Evolutionary conservation across 2,113 vertebrate genomes (phyloP).

Genomic region (Catharus minimus): DNA sequence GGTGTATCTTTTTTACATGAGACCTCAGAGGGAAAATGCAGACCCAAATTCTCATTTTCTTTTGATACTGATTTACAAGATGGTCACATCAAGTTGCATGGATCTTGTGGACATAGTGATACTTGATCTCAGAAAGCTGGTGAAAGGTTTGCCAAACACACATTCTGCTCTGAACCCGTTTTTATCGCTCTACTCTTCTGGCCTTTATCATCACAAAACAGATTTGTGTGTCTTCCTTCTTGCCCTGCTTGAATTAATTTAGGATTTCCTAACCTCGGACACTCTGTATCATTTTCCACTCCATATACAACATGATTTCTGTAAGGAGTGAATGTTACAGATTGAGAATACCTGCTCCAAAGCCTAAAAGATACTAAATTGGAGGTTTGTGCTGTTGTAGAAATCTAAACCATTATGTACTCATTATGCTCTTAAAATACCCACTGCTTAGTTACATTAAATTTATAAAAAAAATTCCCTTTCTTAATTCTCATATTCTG

Average conservation of each 20-base stretch:
- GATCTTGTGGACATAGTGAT: background rate
- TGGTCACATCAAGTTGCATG: constrained; percentile 67
- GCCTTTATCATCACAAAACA: background rate
- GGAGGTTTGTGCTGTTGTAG: background rate
- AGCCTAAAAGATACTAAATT: background rate
- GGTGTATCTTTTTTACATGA: background rate
- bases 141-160: background rate
- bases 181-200: background rate
- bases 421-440: background rate
- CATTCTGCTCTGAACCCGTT: background rate
- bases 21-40: constrained; percentile 70
- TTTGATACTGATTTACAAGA: background rate
- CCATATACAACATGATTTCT: background rate
- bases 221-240: background rate
- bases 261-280: background rate
- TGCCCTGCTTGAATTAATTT: background rate
- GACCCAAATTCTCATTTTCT: constrained; percentile 43
- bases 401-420: background rate
- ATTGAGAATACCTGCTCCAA: background rate
- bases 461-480: background rate
- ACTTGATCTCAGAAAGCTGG: constrained; percentile 77
- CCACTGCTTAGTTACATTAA: background rate
- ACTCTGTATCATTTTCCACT: background rate
- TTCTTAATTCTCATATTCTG: background rate
- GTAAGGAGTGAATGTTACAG: background rate